Evolutionary conservation across 1,140 invertebrate genomes (phyloP).

Genomic region (Pseudomyrmex concolor): DNA sequence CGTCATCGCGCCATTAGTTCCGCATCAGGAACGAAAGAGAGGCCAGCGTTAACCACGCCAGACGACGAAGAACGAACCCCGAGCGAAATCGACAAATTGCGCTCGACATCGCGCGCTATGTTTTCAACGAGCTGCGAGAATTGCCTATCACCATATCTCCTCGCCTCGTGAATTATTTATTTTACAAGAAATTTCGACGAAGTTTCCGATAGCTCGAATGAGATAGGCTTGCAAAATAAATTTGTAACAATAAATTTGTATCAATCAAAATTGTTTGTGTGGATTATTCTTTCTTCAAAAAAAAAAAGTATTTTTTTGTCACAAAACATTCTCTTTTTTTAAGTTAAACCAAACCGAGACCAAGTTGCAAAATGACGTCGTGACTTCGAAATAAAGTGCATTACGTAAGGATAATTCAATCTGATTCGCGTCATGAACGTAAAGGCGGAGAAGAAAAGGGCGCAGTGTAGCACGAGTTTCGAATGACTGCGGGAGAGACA

Average conservation of each 20-base stretch:
- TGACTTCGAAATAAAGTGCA: constrained; percentile 18
- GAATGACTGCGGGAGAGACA: constrained; percentile 56
- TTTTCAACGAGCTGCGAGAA: background rate
- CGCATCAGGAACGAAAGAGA: constrained; percentile 73
- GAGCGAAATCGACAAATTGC: constrained; percentile 3
- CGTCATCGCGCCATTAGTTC: constrained; percentile 79
- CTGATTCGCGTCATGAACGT: background rate
- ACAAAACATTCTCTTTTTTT: background rate
- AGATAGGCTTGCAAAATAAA: background rate
- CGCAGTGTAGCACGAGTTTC: constrained; percentile 7
- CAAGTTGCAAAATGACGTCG: background rate
- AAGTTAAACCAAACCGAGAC: background rate
- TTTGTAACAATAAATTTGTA: background rate
- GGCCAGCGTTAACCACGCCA: constrained; percentile 55
- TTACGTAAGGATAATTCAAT: constrained; percentile 56
- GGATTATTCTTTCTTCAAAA: no score
- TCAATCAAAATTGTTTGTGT: background rate
- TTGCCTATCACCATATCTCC: background rate
- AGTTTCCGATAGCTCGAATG: background rate
- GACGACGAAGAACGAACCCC: constrained; percentile 4
- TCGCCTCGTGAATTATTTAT: background rate
- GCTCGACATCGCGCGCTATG: background rate
- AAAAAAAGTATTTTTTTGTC: no score
- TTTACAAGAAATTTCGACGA: background rate
- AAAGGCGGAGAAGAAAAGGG: background rate